Evolutionary conservation across 2,888 invertebrate genomes (phyloP), one percentile per base, ranked within the genome.

Genomic region (Vesta saturnalis): DNA sequence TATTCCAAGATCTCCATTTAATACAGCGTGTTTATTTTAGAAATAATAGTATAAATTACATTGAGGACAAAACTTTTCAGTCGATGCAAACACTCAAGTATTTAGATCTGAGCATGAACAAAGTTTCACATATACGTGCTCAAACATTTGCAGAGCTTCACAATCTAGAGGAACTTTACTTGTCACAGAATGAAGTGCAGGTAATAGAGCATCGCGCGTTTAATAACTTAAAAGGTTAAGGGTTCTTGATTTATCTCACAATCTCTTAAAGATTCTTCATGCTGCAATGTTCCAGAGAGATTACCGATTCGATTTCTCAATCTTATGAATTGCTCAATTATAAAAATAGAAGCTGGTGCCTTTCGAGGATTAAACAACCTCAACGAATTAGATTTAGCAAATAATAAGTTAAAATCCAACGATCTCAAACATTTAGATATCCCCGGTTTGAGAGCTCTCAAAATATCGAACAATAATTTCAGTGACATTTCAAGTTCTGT

Each of bases 21-120:
- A 90, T 95, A 76, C 92, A 94, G 79, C 88, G 94, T 76, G 87
- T 95, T 52, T 94, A 94, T 83, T 85, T 95, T 73, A 93, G 91
- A 74, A 92, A 94, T 81, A 96, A 96, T 84, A 90, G 89, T 73
- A 94, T 96, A 79, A 88, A 90, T 60, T 88, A 89, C 73, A 94
- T 96, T 78, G 94, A 95, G 80, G 90, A 93, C 78, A 91, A 90
- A 70, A 91, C 95, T 6, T 96, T 96, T 82, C 88, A 89, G 75
- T 89, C 91, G 58, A 89, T 95, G 86, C 90, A 89, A 76, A 89
- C 89, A 62, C 85, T 96, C 23, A 92, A 92, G 77, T 93, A 91
- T 76, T 86, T 96, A 72, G 94, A 95, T 78, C 83, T 96, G 69
- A 94, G 93, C 80, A 87, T 89, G 73, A 96, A 96, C 84, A 88